These are phyloP conservation scores for Hydropsyche betteni DNA, from an alignment of 2,888 invertebrate genomes.

Conservation along the genomic window DNA sequence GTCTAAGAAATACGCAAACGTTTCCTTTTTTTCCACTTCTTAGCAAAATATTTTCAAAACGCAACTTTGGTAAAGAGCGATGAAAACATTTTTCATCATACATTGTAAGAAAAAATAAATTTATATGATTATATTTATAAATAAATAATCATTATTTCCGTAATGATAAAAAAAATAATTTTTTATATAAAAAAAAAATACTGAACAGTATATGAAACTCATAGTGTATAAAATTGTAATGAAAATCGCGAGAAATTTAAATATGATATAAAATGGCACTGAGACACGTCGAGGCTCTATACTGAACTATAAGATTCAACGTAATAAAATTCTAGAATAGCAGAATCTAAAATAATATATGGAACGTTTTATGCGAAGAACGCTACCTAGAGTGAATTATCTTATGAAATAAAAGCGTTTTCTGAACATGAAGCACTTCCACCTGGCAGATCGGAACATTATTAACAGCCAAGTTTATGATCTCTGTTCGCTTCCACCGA, in stretches of 20 bases:
- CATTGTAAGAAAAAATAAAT: too few species aligned
- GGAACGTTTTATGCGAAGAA: not conserved
- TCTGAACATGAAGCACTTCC: not conserved
- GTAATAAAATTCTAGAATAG: not conserved
- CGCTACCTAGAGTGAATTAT: slow-evolving; percentile 24
- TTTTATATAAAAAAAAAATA: too few species aligned
- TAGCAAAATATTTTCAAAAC: too few species aligned
- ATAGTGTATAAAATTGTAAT: too few species aligned
- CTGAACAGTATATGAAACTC: too few species aligned
- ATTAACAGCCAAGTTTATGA: slow-evolving; percentile 42
- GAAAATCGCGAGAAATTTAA: too few species aligned
- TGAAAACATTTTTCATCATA: too few species aligned
- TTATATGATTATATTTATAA: too few species aligned
- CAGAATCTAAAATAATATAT: slow-evolving; percentile 20
- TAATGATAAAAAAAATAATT: too few species aligned
- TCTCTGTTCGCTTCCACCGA: slow-evolving; percentile 23
- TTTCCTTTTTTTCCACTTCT: not conserved
- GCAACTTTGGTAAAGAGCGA: too few species aligned
- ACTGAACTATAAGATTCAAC: not conserved
- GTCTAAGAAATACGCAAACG: slow-evolving; percentile 8
- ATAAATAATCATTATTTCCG: too few species aligned
- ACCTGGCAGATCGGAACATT: slow-evolving; percentile 33
- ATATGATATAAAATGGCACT: too few species aligned
- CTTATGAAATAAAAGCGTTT: slow-evolving; percentile 26
- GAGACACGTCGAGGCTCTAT: not conserved